Evolutionary conservation across 2,113 vertebrate species (phyloP), one percentile per base, ranked within the genome.

Genomic region (Heptranchias perlo): DNA sequence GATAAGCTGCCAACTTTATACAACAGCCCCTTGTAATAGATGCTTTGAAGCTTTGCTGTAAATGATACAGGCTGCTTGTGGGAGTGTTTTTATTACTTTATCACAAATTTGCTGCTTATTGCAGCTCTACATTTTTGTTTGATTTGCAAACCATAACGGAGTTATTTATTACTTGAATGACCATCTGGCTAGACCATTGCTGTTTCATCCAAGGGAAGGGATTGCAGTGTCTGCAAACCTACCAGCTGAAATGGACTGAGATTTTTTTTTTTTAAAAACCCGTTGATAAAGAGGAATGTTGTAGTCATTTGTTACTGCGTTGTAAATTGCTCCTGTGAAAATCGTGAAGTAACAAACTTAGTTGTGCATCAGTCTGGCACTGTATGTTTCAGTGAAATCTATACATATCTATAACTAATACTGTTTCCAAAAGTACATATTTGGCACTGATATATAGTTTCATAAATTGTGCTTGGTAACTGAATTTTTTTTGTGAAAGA

Each of bases 401-500:
- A 21, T 93, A 93, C 89, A 93, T 64, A 93, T 93, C 89, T 62
- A 39, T 93, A 64, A 93, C 25, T 31, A 35, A 89, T 54, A 89
- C 25, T 16, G 35, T 62, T 93, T 62, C 58, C 89, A 35, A 93
- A 93, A 93, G 89, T 62, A 62, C 16, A 2, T 62, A 62, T 64
- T 61, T 93, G 89, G 61, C 89, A 93, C 89, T 93, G 89, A 62
- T 64, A 44, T 93, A 39, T 39, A 62, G 89, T 54, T 89, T 54
- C 86, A 54, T 89, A 54, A 54, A 39, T 93, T 93, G 89, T 93
- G 89, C 58, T 93, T 93, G 89, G 89, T 61, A n/a, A 93, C 58
- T 23, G 54, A 61, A 93, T 16, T 93, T 62, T 93, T 62, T 62
- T 98, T 98, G 98, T 98, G 97, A 98, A 98, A 97, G 97, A 98